Evolutionary conservation across 1,140 invertebrate species (phyloP).

Genomic region (Drosophila auraria): DNA sequence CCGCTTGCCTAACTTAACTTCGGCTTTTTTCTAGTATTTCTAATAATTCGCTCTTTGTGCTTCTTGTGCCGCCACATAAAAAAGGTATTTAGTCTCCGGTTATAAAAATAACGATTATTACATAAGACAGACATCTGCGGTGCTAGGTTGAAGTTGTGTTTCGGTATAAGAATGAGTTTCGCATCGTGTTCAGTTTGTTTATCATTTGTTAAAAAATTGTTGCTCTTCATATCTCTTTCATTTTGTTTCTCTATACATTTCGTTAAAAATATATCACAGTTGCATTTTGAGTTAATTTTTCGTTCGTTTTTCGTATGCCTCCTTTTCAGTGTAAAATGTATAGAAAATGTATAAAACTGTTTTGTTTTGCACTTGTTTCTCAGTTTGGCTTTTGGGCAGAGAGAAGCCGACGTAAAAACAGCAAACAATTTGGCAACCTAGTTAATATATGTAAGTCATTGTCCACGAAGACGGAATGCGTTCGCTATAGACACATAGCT

Average conservation of each 20-base stretch:
- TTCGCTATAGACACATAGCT: constrained; percentile 60
- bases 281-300: constrained; percentile 77
- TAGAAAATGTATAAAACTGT: constrained; percentile 70
- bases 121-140: constrained; percentile 44
- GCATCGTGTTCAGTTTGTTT: constrained; percentile 24
- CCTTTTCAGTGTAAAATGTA: constrained; percentile 62
- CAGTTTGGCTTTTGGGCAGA: constrained; percentile 31
- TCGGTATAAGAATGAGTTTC: constrained; percentile 47
- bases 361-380: constrained; percentile 34
- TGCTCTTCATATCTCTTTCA: constrained; percentile 37
- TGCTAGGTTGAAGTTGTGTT: constrained; percentile 52
- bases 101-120: constrained; percentile 63
- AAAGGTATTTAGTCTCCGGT: constrained; percentile 11
- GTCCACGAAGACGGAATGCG: constrained; percentile 73
- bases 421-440: constrained; percentile 80
- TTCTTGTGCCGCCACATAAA: constrained; percentile 55
- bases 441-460: constrained; percentile 71
- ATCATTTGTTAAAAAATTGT: constrained; percentile 36
- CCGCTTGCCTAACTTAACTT: constrained; percentile 1
- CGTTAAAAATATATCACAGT: constrained; percentile 79
- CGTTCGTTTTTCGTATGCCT: constrained; percentile 22
- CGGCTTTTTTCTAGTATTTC: constrained; percentile 3
- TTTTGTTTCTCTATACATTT: constrained; percentile 63
- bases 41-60: constrained; percentile 8
- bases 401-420: constrained; percentile 62